Evolutionary conservation across 1,140 invertebrate species (phyloP).

Genomic region (Piezodorus guildinii): DNA sequence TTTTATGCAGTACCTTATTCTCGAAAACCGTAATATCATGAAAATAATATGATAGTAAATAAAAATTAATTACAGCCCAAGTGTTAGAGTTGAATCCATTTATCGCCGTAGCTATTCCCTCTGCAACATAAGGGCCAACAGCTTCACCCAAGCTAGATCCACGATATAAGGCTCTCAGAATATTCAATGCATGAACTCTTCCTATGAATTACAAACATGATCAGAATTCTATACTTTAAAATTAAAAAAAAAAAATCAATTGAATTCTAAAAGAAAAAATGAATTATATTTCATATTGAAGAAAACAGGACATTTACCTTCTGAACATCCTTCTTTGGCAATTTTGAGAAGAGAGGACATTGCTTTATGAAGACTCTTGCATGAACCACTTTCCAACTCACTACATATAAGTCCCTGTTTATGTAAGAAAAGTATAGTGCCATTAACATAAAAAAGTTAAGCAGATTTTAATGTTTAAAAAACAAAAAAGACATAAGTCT

Average conservation of each 20-base stretch:
- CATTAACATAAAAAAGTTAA: background rate
- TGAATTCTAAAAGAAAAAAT: too few relatives aligned
- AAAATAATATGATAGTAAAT: background rate
- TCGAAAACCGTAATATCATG: too few relatives aligned
- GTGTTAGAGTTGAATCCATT: conserved; percentile 55
- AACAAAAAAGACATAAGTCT: too few relatives aligned
- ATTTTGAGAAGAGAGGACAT: conserved; percentile 46
- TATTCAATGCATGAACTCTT: conserved; percentile 68
- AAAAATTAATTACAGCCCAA: conserved; percentile 57
- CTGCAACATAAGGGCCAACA: conserved; percentile 55
- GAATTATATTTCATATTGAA: too few relatives aligned
- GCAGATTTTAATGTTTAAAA: too few relatives aligned
- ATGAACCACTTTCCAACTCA: conserved; percentile 45
- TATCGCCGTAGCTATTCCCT: conserved; percentile 52
- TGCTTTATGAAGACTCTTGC: conserved; percentile 45
- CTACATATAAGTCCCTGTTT: conserved; percentile 55
- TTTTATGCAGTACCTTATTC: too few relatives aligned
- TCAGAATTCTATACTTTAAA: too few relatives aligned
- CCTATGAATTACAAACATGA: conserved; percentile 32
- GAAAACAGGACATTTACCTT: background rate
- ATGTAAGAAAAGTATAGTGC: background rate
- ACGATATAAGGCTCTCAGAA: conserved; percentile 66
- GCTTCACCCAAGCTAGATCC: conserved; percentile 62
- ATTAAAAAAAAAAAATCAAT: too few relatives aligned
- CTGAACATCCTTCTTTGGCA: conserved; percentile 27